Percentiles rank a stretch among this genome's conserved stretches.
Evolutionary conservation across 2,113 vertebrate genomes (phyloP).

Genomic region (Telmatochromis brichardi): DNA sequence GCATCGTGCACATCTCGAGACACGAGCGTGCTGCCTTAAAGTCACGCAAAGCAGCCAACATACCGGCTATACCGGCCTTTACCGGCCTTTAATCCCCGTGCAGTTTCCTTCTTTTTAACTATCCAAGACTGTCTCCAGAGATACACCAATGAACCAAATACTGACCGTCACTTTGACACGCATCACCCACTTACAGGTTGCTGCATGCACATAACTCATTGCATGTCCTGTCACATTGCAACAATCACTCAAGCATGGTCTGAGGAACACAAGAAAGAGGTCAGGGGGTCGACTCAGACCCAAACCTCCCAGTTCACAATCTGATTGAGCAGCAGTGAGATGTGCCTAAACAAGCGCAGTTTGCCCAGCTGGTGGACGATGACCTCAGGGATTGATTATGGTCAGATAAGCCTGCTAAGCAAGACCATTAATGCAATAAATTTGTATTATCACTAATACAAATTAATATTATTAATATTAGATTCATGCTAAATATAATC

Average conservation of each 20-base stretch:
- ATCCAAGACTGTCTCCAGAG: not conserved
- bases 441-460: not conserved
- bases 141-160: not conserved
- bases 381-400: not conserved
- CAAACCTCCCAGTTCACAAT: not conserved
- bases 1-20: not conserved
- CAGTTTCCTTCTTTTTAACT: not conserved
- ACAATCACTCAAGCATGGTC: not conserved
- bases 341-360: not conserved
- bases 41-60: not conserved
- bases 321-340: not conserved
- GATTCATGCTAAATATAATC: not conserved
- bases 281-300: not conserved
- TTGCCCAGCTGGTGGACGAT: not conserved
- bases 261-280: not conserved
- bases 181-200: not conserved
- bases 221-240: not conserved
- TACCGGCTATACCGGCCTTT: not conserved
- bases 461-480: not conserved
- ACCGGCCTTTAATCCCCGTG: not conserved
- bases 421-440: not conserved
- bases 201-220: not conserved
- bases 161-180: not conserved
- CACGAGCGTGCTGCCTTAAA: accelerated
- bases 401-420: not conserved